phyloP scores from a whole-genome alignment of 2,888 invertebrate genomes.

The Geophilus truncorum region DNA sequence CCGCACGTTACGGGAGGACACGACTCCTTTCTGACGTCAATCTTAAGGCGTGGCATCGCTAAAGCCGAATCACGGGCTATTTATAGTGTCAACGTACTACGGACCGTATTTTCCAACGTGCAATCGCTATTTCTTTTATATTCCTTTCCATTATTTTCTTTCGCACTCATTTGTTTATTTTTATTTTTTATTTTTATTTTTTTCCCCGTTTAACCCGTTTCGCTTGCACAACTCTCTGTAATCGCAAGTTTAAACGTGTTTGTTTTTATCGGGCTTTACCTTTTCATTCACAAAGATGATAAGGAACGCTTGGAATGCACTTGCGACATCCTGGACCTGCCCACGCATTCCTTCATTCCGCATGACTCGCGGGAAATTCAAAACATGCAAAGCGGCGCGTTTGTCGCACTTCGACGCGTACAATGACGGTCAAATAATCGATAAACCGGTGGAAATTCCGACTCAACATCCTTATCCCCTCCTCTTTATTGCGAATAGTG shows the following conservation, averaged over 20 bases:
- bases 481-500: background rate
- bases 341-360: background rate
- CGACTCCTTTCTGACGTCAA: background rate
- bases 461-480: background rate
- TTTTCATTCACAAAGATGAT: slow-evolving; percentile 18
- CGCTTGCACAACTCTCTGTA: background rate
- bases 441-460: background rate
- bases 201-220: background rate
- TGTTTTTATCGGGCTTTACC: background rate
- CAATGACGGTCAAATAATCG: background rate
- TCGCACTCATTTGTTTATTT: background rate
- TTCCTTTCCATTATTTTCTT: background rate
- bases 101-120: background rate
- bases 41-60: background rate
- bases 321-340: background rate
- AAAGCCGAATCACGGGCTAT: background rate
- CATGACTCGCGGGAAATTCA: background rate
- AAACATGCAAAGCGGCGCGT: background rate
- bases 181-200: background rate
- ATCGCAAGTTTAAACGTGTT: background rate
- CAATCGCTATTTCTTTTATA: background rate
- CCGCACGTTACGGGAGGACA: background rate
- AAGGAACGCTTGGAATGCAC: background rate
- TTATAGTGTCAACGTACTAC: background rate
- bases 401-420: background rate